A percentile compares a stretch with the other conserved stretches of the same genome.
phyloP scores from a whole-genome alignment of 2,797 vertebrate genomes.

The Ambastaia sidthimunki region DNA sequence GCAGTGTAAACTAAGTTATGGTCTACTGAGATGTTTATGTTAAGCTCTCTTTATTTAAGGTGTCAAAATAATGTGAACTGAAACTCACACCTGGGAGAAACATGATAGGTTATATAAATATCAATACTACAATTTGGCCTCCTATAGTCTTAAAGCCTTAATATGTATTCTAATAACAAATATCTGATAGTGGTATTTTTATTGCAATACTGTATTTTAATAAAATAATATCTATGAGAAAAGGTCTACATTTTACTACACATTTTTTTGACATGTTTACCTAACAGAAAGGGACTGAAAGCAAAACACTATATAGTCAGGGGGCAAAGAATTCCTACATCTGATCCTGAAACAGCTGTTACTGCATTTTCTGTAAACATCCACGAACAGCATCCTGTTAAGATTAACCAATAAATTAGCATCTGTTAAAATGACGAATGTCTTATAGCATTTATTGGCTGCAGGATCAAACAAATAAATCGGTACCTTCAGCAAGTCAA shows the following conservation, averaged over 20 bases:
- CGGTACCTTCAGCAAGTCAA: conserved; percentile 13
- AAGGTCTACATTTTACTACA: neutral
- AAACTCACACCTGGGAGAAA: neutral
- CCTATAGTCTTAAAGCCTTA: no score
- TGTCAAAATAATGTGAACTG: neutral
- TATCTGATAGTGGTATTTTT: neutral
- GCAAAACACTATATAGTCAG: neutral
- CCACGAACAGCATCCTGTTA: neutral
- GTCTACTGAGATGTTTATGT: neutral
- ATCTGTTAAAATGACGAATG: conserved; percentile 45
- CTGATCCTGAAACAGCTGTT: conserved; percentile 4
- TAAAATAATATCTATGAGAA: neutral
- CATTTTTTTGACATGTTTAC: no score
- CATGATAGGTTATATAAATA: neutral
- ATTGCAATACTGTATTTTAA: neutral
- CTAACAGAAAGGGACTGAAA: no score
- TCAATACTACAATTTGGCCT: no score
- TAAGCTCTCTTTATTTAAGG: neutral
- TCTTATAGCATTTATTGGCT: conserved; percentile 36
- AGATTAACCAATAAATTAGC: conserved; percentile 9
- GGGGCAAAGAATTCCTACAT: neutral
- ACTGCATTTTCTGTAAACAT: neutral
- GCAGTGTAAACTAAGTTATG: conserved; percentile 2
- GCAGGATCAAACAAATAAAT: conserved; percentile 23
- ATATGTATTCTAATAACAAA: neutral